A percentile compares a stretch with the other conserved stretches of the same genome.
Evolutionary conservation across 2,888 invertebrate genomes (phyloP).

Genomic region (Eurytoma adleriae): DNA sequence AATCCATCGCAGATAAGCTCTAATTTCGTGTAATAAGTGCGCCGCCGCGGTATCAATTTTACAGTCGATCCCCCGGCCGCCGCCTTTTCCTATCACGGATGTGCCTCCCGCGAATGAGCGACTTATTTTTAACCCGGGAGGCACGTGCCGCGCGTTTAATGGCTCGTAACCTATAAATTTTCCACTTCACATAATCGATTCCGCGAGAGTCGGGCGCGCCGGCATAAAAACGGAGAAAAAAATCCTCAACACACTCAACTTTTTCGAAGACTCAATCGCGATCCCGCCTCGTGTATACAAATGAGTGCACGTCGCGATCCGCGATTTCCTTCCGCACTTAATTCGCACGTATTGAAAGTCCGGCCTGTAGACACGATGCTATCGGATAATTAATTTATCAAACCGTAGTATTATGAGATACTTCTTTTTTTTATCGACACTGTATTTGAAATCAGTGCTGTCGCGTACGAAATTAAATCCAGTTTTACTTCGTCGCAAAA

Average conservation of each 20-base stretch:
- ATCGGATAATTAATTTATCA: conserved; percentile 19
- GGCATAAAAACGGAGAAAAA: conserved; percentile 5
- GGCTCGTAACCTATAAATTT: conserved; percentile 55
- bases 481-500: neutral
- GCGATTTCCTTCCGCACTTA: neutral
- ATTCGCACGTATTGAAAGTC: neutral
- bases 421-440: neutral
- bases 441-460: no score
- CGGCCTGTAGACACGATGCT: neutral
- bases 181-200: conserved; percentile 47
- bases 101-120: conserved; percentile 18
- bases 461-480: no score
- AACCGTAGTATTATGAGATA: neutral
- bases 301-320: neutral
- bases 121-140: conserved; percentile 49
- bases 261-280: conserved; percentile 26
- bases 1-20: neutral
- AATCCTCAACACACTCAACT: conserved; percentile 11
- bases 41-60: conserved; percentile 37
- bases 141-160: conserved; percentile 52
- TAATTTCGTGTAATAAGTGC: conserved; percentile 12
- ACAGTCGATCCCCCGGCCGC: conserved; percentile 7
- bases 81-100: conserved; percentile 17
- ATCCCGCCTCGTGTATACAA: neutral
- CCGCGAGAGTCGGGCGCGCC: neutral